A percentile compares a stretch with the other conserved stretches of the same genome.
Evolutionary conservation across 2,113 vertebrate species (phyloP).

Genomic region (Mus pahari): DNA sequence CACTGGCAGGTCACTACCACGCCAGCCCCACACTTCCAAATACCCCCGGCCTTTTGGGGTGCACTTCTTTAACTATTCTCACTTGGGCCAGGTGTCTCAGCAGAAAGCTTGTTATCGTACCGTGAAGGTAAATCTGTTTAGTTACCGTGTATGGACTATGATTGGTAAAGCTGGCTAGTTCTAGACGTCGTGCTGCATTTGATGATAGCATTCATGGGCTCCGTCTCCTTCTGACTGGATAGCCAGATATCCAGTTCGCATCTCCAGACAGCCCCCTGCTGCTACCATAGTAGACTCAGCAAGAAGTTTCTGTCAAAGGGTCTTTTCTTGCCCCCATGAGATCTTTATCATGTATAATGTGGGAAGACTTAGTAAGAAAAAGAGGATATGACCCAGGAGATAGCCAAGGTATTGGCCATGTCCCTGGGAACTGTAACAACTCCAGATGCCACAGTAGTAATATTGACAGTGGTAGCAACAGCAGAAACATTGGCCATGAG

Average conservation of each 20-base stretch:
- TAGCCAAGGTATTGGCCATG: too few species aligned
- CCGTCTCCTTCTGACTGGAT: not conserved
- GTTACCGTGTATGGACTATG: not conserved
- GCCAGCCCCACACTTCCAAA: too few species aligned
- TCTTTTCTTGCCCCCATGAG: not conserved
- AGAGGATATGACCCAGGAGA: too few species aligned
- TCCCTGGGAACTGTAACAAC: too few species aligned
- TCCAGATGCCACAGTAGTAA: too few species aligned
- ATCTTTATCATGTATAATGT: not conserved
- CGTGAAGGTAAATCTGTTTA: not conserved
- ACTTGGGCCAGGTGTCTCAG: not conserved
- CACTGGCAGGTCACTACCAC: too few species aligned
- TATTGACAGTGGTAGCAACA: not conserved
- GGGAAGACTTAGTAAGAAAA: not conserved
- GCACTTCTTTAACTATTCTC: not conserved
- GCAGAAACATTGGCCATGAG: too few species aligned
- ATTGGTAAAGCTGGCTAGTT: not conserved
- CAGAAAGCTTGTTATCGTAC: not conserved
- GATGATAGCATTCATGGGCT: not conserved
- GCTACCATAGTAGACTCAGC: not conserved
- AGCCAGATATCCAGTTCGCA: not conserved
- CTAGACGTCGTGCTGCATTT: not conserved
- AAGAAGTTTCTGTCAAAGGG: not conserved
- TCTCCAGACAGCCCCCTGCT: not conserved
- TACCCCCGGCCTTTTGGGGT: too few species aligned